Percentiles rank a stretch among this genome's conserved stretches.
These are phyloP conservation scores for Todus mexicanus DNA, from an alignment of 2,797 vertebrate species.

Conservation along the genomic window DNA sequence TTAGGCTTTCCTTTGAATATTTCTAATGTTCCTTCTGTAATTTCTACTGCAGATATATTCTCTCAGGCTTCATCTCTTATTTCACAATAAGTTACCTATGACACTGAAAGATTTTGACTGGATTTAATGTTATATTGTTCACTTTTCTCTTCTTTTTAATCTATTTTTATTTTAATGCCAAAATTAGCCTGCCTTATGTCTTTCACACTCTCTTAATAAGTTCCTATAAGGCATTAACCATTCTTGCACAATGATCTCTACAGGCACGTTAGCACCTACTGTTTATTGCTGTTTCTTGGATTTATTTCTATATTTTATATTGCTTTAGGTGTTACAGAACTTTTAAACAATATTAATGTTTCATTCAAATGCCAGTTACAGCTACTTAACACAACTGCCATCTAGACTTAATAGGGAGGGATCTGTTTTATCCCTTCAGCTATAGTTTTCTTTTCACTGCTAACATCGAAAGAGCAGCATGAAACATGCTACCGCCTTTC, in stretches of 20 bases:
- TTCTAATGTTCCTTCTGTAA: slow-evolving; percentile 51
- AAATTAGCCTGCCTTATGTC: not conserved
- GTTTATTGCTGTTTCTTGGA: slow-evolving; percentile 6
- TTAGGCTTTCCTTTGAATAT: slow-evolving; percentile 31
- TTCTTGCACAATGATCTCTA: not conserved
- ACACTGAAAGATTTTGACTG: slow-evolving; percentile 35
- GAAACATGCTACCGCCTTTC: not conserved
- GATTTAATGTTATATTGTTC: slow-evolving; percentile 5
- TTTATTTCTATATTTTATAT: not conserved
- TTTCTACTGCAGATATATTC: slow-evolving; percentile 49
- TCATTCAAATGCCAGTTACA: not conserved
- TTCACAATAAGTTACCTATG: slow-evolving; percentile 46
- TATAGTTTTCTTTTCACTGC: not conserved
- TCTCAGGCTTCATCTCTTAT: slow-evolving; percentile 39
- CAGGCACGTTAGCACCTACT: not conserved
- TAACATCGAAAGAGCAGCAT: not conserved
- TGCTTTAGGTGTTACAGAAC: not conserved
- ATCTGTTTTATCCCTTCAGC: not conserved
- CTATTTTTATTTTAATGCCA: slow-evolving; percentile 36
- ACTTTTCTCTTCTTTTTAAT: not conserved
- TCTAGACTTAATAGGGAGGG: not conserved
- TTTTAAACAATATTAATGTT: slow-evolving; percentile 1
- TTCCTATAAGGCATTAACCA: not conserved
- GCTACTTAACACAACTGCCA: not conserved
- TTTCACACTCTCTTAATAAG: slow-evolving; percentile 12